Evolutionary conservation across 2,113 vertebrate species (phyloP), one percentile per base, ranked within the genome.

Genomic region (Pandion haliaetus): DNA sequence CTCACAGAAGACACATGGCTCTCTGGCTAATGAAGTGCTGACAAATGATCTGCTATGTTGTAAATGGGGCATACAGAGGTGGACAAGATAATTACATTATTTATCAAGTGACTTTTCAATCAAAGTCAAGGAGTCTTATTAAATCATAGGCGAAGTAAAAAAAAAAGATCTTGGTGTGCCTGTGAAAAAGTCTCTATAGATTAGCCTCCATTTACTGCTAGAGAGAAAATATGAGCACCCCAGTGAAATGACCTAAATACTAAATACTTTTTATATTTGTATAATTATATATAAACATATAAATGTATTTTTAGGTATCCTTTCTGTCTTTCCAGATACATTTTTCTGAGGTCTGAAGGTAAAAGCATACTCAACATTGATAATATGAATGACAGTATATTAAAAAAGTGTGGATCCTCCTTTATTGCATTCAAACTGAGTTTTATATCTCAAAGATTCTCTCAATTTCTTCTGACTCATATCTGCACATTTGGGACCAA

Each of bases 71-170:
- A 86, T 72, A 84, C 45, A 92, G 88, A 74, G 44, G 61, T 95
- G 76, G 76, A 91, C 59, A 93, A 84, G 90, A 82, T 84, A 93
- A 93, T 95, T 63, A 57, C 52, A 61, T 87, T 70, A 86, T 93
- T 92, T 92, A 76, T 89, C 47, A 86, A 88, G 61, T 50, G 63
- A 58, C 23, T 93, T 95, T 91, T 95, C 63, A 84, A 49, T 86
- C 86, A 90, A 71, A 84, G 47, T 78, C 59, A 70, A 62, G 13
- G 19, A 86, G 25, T 74, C 28, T 92, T 90, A 79, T 28, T 67
- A 67, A 95, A 84, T 28, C 28, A 74, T 24, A 93, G 44, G 31
- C 24, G 86, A 49, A 82, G 9, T 34, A 11, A 50, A 76, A 78
- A 74, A 74, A 42, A 67, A 44, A 34, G 3, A 25, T 25, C 36